A percentile compares a stretch with the other conserved stretches of the same genome.
These are phyloP conservation scores for Melitaea athalia DNA, from an alignment of 2,888 invertebrate species.

Conservation along the genomic window DNA sequence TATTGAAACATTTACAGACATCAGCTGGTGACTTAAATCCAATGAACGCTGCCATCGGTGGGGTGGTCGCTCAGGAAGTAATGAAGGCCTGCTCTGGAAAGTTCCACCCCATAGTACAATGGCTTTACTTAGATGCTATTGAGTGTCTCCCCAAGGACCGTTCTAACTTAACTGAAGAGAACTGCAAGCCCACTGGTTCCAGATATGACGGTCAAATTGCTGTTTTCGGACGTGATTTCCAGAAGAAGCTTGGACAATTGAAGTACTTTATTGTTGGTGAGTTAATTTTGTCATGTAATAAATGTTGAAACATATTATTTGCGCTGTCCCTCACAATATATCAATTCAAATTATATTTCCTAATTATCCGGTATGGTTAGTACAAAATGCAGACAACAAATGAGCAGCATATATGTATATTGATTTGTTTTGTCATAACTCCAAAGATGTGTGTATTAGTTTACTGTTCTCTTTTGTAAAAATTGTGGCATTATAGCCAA, in stretches of 20 bases:
- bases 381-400: too few species aligned
- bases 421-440: too few species aligned
- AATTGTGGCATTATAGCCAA: too few species aligned
- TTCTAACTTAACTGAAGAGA: constrained; percentile 85
- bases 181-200: constrained; percentile 86
- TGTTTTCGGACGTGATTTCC: constrained; percentile 95
- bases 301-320: too few species aligned
- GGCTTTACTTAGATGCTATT: constrained; percentile 97
- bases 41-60: constrained; percentile 96
- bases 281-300: constrained; percentile 43
- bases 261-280: constrained; percentile 89
- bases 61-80: constrained; percentile 98
- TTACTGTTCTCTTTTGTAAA: too few species aligned
- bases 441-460: too few species aligned
- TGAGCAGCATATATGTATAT: too few species aligned
- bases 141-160: constrained; percentile 93
- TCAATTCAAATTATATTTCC: too few species aligned
- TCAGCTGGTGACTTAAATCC: constrained; percentile 92
- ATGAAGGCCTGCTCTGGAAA: constrained; percentile 99
- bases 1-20: constrained; percentile 58
- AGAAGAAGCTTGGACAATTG: constrained; percentile 89
- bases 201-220: constrained; percentile 96
- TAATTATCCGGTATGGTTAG: too few species aligned
- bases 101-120: constrained; percentile 95
- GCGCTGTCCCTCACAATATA: too few species aligned